Evolutionary conservation across 2,797 vertebrate species (phyloP).

Genomic region (Austrolebias charrua): DNA sequence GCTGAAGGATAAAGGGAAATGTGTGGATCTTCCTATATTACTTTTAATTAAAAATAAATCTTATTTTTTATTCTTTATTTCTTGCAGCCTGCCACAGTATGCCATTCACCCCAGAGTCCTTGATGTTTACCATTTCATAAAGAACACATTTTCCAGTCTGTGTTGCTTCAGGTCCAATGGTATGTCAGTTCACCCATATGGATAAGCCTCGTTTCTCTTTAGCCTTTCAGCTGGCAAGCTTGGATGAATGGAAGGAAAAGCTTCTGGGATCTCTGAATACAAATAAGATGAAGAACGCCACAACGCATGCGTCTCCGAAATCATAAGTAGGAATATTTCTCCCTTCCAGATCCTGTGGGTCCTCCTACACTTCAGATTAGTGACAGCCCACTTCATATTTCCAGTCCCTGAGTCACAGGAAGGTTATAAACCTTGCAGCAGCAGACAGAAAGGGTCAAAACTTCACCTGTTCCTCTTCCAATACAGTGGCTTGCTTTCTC

Average conservation of each 20-base stretch:
- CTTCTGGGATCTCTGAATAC: conserved; percentile 56
- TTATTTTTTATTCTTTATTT: conserved; percentile 7
- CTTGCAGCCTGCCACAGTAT: conserved; percentile 12
- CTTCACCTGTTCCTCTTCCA: conserved; percentile 39
- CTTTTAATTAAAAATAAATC: neutral
- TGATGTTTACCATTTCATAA: conserved; percentile 40
- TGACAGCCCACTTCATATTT: conserved; percentile 53
- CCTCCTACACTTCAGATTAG: conserved; percentile 28
- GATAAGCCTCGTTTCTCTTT: conserved; percentile 57
- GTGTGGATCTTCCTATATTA: neutral
- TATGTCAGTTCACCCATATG: conserved; percentile 57
- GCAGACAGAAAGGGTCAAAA: conserved; percentile 51
- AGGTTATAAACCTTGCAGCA: conserved; percentile 25
- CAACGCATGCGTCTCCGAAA: conserved; percentile 58
- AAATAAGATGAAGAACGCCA: conserved; percentile 59
- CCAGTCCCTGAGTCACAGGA: conserved; percentile 29
- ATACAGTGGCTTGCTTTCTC: conserved; percentile 42
- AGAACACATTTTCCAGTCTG: conserved; percentile 33
- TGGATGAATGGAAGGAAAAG: conserved; percentile 60
- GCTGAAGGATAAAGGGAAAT: conserved; percentile 6
- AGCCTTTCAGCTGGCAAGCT: conserved; percentile 54
- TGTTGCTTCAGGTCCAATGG: conserved; percentile 50
- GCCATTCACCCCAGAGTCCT: conserved; percentile 17
- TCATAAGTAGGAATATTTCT: conserved; percentile 56
- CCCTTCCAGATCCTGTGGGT: conserved; percentile 23